Evolutionary conservation across 2,113 vertebrate genomes (phyloP).

Genomic region (Nyctereutes procyonoides): DNA sequence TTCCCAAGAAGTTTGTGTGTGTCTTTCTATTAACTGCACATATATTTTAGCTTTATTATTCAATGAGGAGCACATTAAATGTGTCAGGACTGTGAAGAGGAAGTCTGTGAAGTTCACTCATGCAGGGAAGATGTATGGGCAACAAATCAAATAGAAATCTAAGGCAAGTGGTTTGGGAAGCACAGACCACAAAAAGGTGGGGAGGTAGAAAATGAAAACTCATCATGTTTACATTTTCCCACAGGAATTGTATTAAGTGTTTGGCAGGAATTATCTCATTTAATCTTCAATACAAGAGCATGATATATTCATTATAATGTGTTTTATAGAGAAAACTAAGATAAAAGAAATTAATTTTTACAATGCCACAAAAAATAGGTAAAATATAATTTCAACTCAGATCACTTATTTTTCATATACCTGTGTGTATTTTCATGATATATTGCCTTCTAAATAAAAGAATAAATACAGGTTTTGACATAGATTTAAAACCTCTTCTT

Average conservation of each 20-base stretch:
- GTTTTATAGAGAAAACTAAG: not conserved
- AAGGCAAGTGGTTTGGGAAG: not conserved
- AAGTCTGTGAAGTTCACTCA: not conserved
- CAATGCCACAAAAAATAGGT: not conserved
- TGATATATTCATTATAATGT: not conserved
- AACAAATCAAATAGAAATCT: not conserved
- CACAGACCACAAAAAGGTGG: not conserved
- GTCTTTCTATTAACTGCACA: not conserved
- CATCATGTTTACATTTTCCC: not conserved
- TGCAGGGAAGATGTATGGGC: not conserved
- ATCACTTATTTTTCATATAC: not conserved
- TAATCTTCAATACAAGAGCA: not conserved
- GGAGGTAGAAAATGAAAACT: not conserved
- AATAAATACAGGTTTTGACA: not conserved
- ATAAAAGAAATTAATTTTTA: not conserved
- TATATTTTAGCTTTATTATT: not conserved
- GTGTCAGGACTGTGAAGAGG: not conserved
- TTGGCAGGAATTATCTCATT: not conserved
- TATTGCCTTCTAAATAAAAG: not conserved
- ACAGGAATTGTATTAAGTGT: not conserved
- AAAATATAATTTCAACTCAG: not conserved
- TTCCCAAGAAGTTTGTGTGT: not conserved
- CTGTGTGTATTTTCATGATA: not conserved
- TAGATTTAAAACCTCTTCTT: not conserved
- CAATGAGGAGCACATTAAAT: not conserved